Base-by-base conservation (phyloP, 2,113 vertebrate species). In the Hassar affinis region DNA sequence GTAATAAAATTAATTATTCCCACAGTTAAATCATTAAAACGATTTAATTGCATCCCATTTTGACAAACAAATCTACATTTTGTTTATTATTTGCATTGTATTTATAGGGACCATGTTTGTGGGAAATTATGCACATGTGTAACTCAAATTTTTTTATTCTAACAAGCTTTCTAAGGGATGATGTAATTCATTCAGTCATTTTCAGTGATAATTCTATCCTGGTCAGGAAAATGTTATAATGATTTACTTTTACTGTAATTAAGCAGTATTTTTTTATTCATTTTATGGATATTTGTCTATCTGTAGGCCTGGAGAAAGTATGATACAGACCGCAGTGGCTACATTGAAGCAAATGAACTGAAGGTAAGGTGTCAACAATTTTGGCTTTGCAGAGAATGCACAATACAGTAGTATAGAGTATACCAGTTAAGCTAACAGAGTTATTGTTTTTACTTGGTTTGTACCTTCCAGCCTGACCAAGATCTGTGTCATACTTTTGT, bases 321-420 rank as follows among this genome's bases (percentile, higher is more conserved):
- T 7, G 97, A 99, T 87, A 97, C 96, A 12, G 98, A 98, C 87
- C 94, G 97, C 91, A 99, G 97, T 0, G 97, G 98, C 85, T 98
- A 96, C 92, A 99, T 98, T 3, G 97, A 99, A 91, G 95, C 97
- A 86, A 98, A 98, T 7, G 97, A 99, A 89, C 93, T 99, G 86
- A 97, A 99, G 97, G 98, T 99, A 93, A 76, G 93, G n/a, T 71
- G 20, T 38, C 27, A 35, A 25, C 51, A 9, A 68, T 45, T n/a
- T 7, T 27, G 10, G 8, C 9, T 42, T 57, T 57, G 45, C 42
- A 15, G n/a, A 35, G 57, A 54, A 57, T n/a, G 20, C 20, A 69
- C 4, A 1, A 15, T 9, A n/a, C 35, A 17, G 25, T 30, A 33
- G 17, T 47, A 42, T 61, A 38, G 27, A 9, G 33, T 35, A 15